Conservation (phyloP, 1,140 invertebrate genomes). For the Portunus trituberculatus region DNA sequence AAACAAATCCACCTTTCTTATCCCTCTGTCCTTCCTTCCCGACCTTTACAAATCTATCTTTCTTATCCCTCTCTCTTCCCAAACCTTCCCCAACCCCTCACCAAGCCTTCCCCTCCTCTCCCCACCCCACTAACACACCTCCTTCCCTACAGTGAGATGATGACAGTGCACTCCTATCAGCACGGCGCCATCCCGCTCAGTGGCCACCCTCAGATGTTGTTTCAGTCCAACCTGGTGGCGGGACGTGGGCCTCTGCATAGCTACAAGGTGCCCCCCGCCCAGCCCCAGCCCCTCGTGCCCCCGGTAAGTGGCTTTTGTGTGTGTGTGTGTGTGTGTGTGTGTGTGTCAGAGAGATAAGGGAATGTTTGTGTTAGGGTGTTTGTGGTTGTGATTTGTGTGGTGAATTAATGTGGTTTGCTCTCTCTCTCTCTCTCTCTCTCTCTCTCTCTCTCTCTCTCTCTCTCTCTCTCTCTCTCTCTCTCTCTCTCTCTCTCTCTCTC, state of each 20-base stretch:
- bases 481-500: too few species aligned
- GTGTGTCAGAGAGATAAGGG: background rate
- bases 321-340: background rate
- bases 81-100: background rate
- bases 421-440: too few species aligned
- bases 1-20: background rate
- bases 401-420: too few species aligned
- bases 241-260: slow-evolving; percentile 50
- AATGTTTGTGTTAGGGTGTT: too few species aligned
- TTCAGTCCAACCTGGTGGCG: slow-evolving; percentile 64
- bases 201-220: slow-evolving; percentile 73
- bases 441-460: too few species aligned
- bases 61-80: background rate
- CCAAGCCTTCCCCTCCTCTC: background rate
- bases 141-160: slow-evolving; percentile 60
- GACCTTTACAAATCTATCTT: background rate
- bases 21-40: background rate
- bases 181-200: slow-evolving; percentile 69
- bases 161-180: slow-evolving; percentile 65
- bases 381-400: too few species aligned
- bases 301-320: slow-evolving; percentile 42
- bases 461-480: too few species aligned
- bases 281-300: slow-evolving; percentile 62
- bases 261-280: slow-evolving; percentile 64
- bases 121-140: background rate